Evolutionary conservation across 2,797 vertebrate species (phyloP).

Genomic region (Clamator glandarius): DNA sequence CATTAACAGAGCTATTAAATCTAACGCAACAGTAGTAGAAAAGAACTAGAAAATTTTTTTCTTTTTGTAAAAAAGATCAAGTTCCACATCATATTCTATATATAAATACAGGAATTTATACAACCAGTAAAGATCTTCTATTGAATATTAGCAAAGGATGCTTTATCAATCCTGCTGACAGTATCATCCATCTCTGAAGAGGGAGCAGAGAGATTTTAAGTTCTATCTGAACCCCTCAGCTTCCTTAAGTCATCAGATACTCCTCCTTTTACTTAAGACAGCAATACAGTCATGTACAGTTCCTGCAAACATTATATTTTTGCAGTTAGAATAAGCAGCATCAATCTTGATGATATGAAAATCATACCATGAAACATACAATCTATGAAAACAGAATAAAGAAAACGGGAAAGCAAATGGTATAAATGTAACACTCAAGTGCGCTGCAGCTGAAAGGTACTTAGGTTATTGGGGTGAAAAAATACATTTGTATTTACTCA

Average conservation of each 20-base stretch:
- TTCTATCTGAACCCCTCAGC: neutral
- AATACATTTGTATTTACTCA: neutral
- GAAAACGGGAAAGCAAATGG: neutral
- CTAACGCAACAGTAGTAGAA: slow-evolving; percentile 64
- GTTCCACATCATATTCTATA: slow-evolving; percentile 27
- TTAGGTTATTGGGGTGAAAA: neutral
- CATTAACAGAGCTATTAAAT: slow-evolving; percentile 52
- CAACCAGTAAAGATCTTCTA: slow-evolving; percentile 46
- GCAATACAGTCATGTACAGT: slow-evolving; percentile 4
- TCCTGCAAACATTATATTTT: slow-evolving; percentile 58
- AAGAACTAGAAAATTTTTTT: slow-evolving; percentile 40
- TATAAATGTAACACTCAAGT: slow-evolving; percentile 29
- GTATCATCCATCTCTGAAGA: neutral
- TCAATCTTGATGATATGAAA: slow-evolving; percentile 33
- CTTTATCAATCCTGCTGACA: neutral
- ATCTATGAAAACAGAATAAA: slow-evolving; percentile 42
- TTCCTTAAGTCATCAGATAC: slow-evolving; percentile 39
- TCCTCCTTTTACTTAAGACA: slow-evolving; percentile 37
- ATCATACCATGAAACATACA: slow-evolving; percentile 38
- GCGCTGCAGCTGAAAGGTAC: slow-evolving; percentile 27
- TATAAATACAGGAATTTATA: slow-evolving; percentile 66
- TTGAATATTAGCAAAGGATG: slow-evolving; percentile 23
- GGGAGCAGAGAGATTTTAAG: slow-evolving; percentile 19
- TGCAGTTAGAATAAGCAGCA: slow-evolving; percentile 40
- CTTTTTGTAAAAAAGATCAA: slow-evolving; percentile 56